Evolutionary conservation across 2,113 vertebrate genomes (phyloP).

Genomic region (Pterocles gutturalis): DNA sequence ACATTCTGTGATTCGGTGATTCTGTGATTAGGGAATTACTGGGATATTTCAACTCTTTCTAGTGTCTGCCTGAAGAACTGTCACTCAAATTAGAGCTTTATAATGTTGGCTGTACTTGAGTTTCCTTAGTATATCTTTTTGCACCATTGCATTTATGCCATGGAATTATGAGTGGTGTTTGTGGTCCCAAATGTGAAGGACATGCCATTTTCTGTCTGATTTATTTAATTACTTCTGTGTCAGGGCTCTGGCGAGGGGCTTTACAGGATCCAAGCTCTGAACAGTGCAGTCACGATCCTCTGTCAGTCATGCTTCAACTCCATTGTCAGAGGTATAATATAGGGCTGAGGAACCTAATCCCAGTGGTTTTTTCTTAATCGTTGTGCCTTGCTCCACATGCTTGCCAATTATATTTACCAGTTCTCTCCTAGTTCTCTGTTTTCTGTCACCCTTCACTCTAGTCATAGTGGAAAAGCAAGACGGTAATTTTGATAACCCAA

Average conservation of each 20-base stretch:
- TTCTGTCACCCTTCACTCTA: conserved; percentile 30
- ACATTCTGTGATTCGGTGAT: too few species aligned
- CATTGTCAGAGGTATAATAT: neutral
- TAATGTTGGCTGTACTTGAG: neutral
- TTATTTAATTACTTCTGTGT: conserved; percentile 35
- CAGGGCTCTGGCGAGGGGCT: neutral
- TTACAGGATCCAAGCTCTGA: neutral
- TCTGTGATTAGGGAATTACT: neutral
- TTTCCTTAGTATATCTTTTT: neutral
- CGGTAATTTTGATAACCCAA: neutral
- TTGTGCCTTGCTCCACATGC: neutral
- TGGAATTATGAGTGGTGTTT: neutral
- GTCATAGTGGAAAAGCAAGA: neutral
- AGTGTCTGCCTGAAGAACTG: neutral
- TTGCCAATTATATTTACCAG: neutral
- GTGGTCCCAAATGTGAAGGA: neutral
- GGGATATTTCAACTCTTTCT: neutral
- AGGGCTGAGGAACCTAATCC: conserved; percentile 1
- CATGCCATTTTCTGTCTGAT: neutral
- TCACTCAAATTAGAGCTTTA: neutral
- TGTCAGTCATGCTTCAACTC: conserved; percentile 32
- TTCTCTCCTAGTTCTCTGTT: neutral
- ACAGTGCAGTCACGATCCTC: neutral
- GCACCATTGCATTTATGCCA: neutral
- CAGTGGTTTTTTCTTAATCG: neutral